Evolutionary conservation across 2,113 vertebrate genomes (phyloP).

Genomic region (Hippocampus barbouri): DNA sequence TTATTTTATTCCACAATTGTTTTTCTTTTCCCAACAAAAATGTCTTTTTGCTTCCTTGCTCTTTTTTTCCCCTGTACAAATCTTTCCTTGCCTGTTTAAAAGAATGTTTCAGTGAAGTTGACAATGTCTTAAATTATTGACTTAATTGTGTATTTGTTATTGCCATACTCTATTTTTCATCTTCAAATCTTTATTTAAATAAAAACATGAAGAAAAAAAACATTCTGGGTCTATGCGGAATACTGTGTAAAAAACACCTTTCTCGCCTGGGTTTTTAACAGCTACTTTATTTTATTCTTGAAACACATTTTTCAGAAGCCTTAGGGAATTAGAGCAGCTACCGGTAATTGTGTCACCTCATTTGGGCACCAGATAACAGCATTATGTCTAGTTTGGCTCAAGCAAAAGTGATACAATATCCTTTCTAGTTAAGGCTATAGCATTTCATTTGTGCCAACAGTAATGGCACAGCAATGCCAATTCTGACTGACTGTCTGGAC

Average conservation of each 20-base stretch:
- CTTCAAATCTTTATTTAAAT: slow-evolving; percentile 55
- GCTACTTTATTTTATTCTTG: neutral
- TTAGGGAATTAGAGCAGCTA: slow-evolving; percentile 17
- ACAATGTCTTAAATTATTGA: slow-evolving; percentile 55
- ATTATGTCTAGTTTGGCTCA: slow-evolving; percentile 39
- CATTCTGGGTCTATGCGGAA: neutral
- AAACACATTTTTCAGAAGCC: neutral
- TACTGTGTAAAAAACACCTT: neutral
- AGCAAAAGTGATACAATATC: slow-evolving; percentile 18
- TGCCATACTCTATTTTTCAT: slow-evolving; percentile 37
- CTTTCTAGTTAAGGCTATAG: slow-evolving; percentile 18
- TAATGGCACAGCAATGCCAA: too few relatives aligned
- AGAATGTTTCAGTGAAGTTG: slow-evolving; percentile 44
- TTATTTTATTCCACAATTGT: slow-evolving; percentile 8
- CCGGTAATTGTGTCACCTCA: slow-evolving; percentile 31
- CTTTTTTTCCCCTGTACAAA: slow-evolving; percentile 32
- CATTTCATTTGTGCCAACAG: neutral
- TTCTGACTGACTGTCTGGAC: too few relatives aligned
- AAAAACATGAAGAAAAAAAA: slow-evolving; percentile 40
- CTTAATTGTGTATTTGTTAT: slow-evolving; percentile 56
- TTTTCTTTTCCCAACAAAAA: slow-evolving; percentile 6
- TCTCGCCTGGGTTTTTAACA: neutral
- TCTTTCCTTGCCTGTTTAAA: slow-evolving; percentile 31
- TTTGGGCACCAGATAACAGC: slow-evolving; percentile 19
- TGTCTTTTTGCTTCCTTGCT: slow-evolving; percentile 18